Evolutionary conservation across 2,797 vertebrate genomes (phyloP), one percentile per base, ranked within the genome.

Genomic region (Perodicticus potto): DNA sequence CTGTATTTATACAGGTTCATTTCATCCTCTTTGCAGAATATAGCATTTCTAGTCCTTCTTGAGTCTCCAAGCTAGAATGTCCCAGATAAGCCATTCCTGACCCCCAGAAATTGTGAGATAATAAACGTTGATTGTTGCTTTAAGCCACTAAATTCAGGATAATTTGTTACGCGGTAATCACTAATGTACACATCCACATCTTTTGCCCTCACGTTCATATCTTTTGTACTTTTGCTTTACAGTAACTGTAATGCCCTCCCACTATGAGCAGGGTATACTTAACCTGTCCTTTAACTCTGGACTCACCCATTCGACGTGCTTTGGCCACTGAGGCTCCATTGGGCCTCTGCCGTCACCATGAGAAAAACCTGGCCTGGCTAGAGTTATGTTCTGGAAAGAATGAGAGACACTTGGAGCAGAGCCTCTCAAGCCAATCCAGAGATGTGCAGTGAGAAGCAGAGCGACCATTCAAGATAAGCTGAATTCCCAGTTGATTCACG

Each of bases 41-140:
- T 57, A 93, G 29, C 20, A 55, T 93, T 73, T 86, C 57, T 86
- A 63, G 43, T 89, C 57, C 92, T 86, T 83, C 32, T n/a, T 74
- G 78, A 34, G 12, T n/a, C 14, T 32, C 80, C 40, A 82, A 40
- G 45, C 27, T 87, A 53, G 43, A 91, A 81, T 13, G 6, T 55
- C 45, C 25, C 34, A 70, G 40, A 32, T 43, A 34, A 80, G 53
- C 77, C n/a, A 59, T 59, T 81, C 70, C 32, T 86, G 27, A 74
- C 63, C 37, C 29, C 83, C 7, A 77, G 61, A 43, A 86, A 86
- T 57, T 67, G 2, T 77, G 67, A 91, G 34, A 37, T 20, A 70
- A 69, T 90, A 74, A 88, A 57, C 84, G 57, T 87, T 73, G 74
- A 32, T 40, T 91, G 14, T 80, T 94, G 17, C 69, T 74, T 80